A percentile compares a stretch with the other conserved stretches of the same genome.
These are phyloP conservation scores for Yponomeuta plumbellus DNA, from an alignment of 2,888 invertebrate species.

Conservation along the genomic window DNA sequence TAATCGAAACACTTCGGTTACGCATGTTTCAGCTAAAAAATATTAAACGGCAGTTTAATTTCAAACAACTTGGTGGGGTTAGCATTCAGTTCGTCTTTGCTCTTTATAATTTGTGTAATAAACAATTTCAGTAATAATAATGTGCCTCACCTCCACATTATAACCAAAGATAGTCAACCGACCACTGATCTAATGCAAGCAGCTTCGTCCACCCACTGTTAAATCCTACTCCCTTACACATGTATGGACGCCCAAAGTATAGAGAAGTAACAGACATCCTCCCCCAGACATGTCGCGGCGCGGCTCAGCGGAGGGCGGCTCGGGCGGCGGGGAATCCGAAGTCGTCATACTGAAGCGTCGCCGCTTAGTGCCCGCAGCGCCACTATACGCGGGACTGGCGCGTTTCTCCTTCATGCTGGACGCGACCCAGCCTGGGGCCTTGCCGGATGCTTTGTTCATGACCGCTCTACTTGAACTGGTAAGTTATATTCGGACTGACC, in stretches of 20 bases:
- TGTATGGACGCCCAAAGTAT: neutral
- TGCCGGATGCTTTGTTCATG: slow-evolving; percentile 97
- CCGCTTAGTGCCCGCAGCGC: slow-evolving; percentile 85
- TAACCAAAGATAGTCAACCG: too few species aligned
- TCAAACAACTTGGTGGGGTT: too few species aligned
- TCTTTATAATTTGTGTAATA: too few species aligned
- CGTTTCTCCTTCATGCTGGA: slow-evolving; percentile 95
- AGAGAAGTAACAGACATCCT: neutral
- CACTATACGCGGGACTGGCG: slow-evolving; percentile 91
- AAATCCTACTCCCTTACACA: too few species aligned
- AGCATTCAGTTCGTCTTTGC: too few species aligned
- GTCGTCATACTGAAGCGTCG: slow-evolving; percentile 92
- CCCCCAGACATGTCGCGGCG: slow-evolving; percentile 77
- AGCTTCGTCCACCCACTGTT: too few species aligned
- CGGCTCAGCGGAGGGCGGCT: slow-evolving; percentile 88
- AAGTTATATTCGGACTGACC: neutral
- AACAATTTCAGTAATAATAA: too few species aligned
- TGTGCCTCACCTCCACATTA: too few species aligned
- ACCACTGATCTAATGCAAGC: too few species aligned
- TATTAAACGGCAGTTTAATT: too few species aligned
- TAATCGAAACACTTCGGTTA: neutral
- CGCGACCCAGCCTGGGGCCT: slow-evolving; percentile 95
- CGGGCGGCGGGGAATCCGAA: slow-evolving; percentile 85
- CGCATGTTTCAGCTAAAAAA: too few species aligned
- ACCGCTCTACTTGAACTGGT: slow-evolving; percentile 83